A percentile compares a stretch with the other conserved stretches of the same genome.
These are phyloP conservation scores for Myotis myotis DNA, from an alignment of 2,797 vertebrate species.

Conservation along the genomic window DNA sequence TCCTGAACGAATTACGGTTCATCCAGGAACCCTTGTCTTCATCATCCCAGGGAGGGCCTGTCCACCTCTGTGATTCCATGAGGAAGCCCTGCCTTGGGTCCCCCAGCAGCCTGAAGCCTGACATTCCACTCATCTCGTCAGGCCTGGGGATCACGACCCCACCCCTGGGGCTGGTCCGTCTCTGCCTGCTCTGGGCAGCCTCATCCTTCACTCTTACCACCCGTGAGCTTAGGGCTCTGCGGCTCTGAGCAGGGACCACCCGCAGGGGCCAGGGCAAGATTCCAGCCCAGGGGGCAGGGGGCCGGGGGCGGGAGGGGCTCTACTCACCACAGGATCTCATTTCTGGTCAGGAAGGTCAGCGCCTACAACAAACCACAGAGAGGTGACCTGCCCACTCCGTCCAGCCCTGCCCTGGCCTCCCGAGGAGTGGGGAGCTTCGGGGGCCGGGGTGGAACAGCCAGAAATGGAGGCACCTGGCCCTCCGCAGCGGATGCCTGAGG, in stretches of 20 bases:
- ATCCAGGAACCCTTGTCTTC: not conserved
- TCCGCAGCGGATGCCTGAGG: too few species aligned
- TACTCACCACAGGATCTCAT: constrained; percentile 79
- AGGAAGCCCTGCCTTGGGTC: not conserved
- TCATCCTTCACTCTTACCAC: not conserved
- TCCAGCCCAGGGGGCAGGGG: not conserved
- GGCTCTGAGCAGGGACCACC: not conserved
- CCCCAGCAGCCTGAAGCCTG: too few species aligned
- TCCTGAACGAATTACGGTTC: not conserved
- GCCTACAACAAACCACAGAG: constrained; percentile 72
- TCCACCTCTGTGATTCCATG: not conserved
- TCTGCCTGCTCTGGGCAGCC: not conserved
- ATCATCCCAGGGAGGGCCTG: not conserved
- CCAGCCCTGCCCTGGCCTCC: not conserved
- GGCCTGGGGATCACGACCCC: not conserved
- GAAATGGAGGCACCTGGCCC: not conserved
- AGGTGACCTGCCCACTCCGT: not conserved
- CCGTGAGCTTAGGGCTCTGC: too few species aligned
- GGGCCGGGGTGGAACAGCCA: not conserved
- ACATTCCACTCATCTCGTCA: not conserved
- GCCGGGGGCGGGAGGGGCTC: fast-evolving
- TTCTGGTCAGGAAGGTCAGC: constrained; percentile 80
- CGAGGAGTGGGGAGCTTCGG: not conserved
- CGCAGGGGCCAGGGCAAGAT: not conserved
- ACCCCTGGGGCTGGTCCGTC: fast-evolving